Evolutionary conservation across 2,888 invertebrate species (phyloP), one percentile per base, ranked within the genome.

Genomic region (Agrenia bidenticulata): DNA sequence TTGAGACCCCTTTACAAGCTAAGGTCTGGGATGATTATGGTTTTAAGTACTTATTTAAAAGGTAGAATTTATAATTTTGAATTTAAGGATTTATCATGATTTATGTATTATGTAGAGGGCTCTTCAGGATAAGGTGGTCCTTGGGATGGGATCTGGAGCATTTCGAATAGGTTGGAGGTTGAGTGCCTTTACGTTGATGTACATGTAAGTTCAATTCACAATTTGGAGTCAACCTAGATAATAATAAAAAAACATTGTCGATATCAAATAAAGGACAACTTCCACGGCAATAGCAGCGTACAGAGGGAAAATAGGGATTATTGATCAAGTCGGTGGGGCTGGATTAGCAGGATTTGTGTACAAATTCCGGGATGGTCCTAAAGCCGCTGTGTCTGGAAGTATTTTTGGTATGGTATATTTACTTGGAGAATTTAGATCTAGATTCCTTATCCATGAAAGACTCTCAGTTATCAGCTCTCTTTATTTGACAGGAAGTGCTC

Each of bases 141-240:
- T 86, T 19, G 85, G 84, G 71, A 89, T 91, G 80, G 85, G 85
- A 0, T 88, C 83, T 80, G 90, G 90, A n/a, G 89, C 87, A 0
- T 83, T 83, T 17, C 83, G 82, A 73, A 88, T 88, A 85, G 87
- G 87, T 2, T 87, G 86, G 86, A 83, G 88, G 76, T 77, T 90
- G 26, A 84, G 84, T 5, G 77, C 86, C 0, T 92, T 92, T 77
- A 84, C 86, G 45, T 84, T 85, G 27, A 79, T 85, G 17, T 91
- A 88, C 79, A 84, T 85, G 91, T 90, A 82, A 81, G 83, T 70
- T 24, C 17, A 63, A 37, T 24, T 7, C 15, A 5, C 45, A 11
- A 32, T 32, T 32, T 32, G n/a, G n/a, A n/a, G n/a, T n/a, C n/a
- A n/a, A n/a, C n/a, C n/a, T n/a, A n/a, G n/a, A n/a, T n/a, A n/a